Evolutionary conservation across 2,888 invertebrate genomes (phyloP), one percentile per base, ranked within the genome.

Genomic region (Seira sanloemensis): DNA sequence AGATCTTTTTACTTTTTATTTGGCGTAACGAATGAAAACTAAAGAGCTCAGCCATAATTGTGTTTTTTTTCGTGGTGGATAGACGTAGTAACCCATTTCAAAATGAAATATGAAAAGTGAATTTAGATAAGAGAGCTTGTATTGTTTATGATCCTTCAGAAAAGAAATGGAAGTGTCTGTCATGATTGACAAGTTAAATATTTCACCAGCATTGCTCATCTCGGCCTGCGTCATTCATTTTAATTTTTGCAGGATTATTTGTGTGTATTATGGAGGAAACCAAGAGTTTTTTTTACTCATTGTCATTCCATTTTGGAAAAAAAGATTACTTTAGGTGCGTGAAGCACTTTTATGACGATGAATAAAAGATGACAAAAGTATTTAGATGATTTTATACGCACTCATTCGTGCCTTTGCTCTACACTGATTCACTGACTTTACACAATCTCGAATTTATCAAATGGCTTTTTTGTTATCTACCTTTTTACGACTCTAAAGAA

Each of bases 1-100:
- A 62, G 23, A 62, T 62, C 62, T 62, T 62, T 62, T 62, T 62
- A 62, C 21, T 62, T 62, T 62, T 62, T 62, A 62, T 62, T 62
- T 62, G 62, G 62, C 62, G 62, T 62, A 21, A 62, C 62, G 23
- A 23, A 62, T 9, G 21, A 62, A 4, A 23, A 62, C 12, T 50
- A 2, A 58, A 58, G n/a, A 9, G 23, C 23, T 19, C 62, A 62
- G 21, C 21, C 7, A 62, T 62, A 62, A 62, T 62, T 62, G 19
- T 62, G 12, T 62, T n/a, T n/a, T n/a, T n/a, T 62, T 62, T 62
- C 62, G 62, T 62, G 21, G 62, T n/a, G 21, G n/a, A n/a, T n/a
- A n/a, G n/a, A n/a, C n/a, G n/a, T n/a, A 62, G 62, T 62, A 62
- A 23, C 62, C 62, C 62, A 62, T 16, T 62, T 62, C 62, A 62